A percentile compares a stretch with the other conserved stretches of the same genome.
phyloP scores from a whole-genome alignment of 2,888 invertebrate species.

The Melanostoma scalare region DNA sequence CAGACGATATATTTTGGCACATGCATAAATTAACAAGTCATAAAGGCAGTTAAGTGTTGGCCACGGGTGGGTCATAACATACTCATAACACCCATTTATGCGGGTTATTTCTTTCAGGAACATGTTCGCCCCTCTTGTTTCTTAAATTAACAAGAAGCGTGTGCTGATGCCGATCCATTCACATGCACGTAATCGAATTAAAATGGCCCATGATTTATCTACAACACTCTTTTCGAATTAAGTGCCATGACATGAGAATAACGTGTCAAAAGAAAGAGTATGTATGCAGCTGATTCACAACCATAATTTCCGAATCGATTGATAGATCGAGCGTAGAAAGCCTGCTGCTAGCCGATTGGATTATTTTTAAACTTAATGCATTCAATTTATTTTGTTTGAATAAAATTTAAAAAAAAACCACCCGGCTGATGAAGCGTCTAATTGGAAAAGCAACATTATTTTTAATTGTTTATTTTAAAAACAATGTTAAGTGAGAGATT shows the following conservation, averaged over 20 bases:
- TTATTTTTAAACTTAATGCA: slow-evolving; percentile 37
- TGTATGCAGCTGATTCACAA: slow-evolving; percentile 5
- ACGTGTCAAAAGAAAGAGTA: background rate
- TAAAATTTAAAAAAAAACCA: slow-evolving; percentile 21
- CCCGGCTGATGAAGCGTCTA: too few relatives aligned
- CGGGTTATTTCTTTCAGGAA: slow-evolving; percentile 40
- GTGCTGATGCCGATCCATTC: slow-evolving; percentile 3
- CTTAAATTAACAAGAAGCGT: slow-evolving; percentile 9
- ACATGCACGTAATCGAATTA: slow-evolving; percentile 25
- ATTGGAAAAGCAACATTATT: too few relatives aligned
- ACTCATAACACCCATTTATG: background rate
- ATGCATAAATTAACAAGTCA: slow-evolving; percentile 16
- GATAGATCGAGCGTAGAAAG: background rate
- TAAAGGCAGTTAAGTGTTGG: slow-evolving; percentile 11
- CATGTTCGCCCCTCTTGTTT: slow-evolving; percentile 1
- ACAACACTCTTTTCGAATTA: slow-evolving; percentile 34
- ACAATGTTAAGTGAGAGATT: too few relatives aligned
- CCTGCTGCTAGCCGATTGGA: background rate
- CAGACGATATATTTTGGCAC: too few relatives aligned
- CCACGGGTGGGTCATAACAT: slow-evolving; percentile 14
- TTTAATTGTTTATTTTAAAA: too few relatives aligned
- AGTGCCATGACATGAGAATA: slow-evolving; percentile 16
- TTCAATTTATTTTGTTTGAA: slow-evolving; percentile 31
- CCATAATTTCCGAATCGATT: slow-evolving; percentile 16
- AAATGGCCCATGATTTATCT: slow-evolving; percentile 46